Evolutionary conservation across 2,797 vertebrate genomes (phyloP), one percentile per base, ranked within the genome.

Genomic region (Urophycis tenuis): DNA sequence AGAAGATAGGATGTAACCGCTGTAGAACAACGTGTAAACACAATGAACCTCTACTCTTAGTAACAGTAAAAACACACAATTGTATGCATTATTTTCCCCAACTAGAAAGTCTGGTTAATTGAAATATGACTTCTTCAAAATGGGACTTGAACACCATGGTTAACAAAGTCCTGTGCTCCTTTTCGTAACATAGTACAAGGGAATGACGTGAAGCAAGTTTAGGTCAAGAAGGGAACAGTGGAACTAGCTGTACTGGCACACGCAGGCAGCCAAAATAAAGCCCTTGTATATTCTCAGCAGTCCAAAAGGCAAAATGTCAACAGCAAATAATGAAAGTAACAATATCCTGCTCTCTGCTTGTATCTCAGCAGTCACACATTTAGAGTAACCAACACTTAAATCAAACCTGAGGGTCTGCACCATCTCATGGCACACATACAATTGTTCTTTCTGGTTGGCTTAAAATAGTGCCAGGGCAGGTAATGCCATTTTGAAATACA

Each of bases 101-200:
- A n/a, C n/a, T 64, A 9, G 53, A 25, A 29, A 64, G 29, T 64
- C 53, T n/a, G 29, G 53, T 64, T 11, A 8, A 64, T 25, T 6
- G 6, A 53, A 5, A 45, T 17, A 15, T 45, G 10, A 45, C 2
- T 53, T 53, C 49, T n/a, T 82, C 45, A 15, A 78, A 60, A 74
- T 64, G 19, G 69, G 53, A 75, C 67, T 41, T 78, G 82, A 83
- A 81, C 80, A 80, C 84, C 19, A 22, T 77, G 77, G 39, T 25
- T 64, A 64, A 75, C 10, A 80, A 71, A 34, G 77, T 49, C 35
- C 70, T 79, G 75, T 74, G 70, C 74, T 77, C 25, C 9, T 53
- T 45, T 3, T 67, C 25, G 69, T 75, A 75, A 74, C 53, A 7
- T 72, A 77, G 75, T 35, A 83, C 77, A 75, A 78, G 25, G 7